Base-by-base conservation (phyloP, 2,797 vertebrate species). In the Orestias chungarensis region DNA sequence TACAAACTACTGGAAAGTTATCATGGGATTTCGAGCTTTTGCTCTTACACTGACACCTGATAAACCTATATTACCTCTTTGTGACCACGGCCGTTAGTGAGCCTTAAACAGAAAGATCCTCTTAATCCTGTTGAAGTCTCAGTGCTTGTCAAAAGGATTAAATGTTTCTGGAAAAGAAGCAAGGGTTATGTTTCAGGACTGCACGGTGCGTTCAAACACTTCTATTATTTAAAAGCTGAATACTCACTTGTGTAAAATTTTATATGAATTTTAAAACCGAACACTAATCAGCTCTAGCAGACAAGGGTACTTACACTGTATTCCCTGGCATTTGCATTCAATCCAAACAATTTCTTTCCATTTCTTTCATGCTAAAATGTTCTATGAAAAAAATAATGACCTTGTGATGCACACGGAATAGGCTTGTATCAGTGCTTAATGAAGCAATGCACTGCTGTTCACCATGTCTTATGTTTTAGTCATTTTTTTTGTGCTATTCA, bases 31-130 rank as follows among this genome's bases (percentile, higher is more conserved):
- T 44, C 27, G 10, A 65, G 52, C 25, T 29, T 31, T 12, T 14
- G n/a, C 52, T 66, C 64, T 42, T 71, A n/a, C 4, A 72, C 23
- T 14, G 69, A 65, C 33, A 66, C 50, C 70, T 50, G 42, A 64
- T 77, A 72, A 77, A 52, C 42, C 52, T 59, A 43, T 27, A 23
- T 15, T 61, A 40, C 74, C 68, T 76, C 74, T 18, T 17, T 0
- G 64, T 72, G 81, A 76, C 74, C 74, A 35, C 27, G 42, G 25
- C 18, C 64, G 72, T 55, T 33, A 46, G 27, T 18, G 7, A 70
- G 31, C 8, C 9, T 25, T n/a, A 42, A 57, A 52, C 54, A 29
- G 17, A 12, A 29, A 29, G 12, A 76, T 44, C 67, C 31, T 4
- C 9, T 3, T 17, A 20, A 59, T 64, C 71, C 66, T 42, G 0